phyloP scores from a whole-genome alignment of 1,140 invertebrate species.

The Leptinotarsa lineolata region DNA sequence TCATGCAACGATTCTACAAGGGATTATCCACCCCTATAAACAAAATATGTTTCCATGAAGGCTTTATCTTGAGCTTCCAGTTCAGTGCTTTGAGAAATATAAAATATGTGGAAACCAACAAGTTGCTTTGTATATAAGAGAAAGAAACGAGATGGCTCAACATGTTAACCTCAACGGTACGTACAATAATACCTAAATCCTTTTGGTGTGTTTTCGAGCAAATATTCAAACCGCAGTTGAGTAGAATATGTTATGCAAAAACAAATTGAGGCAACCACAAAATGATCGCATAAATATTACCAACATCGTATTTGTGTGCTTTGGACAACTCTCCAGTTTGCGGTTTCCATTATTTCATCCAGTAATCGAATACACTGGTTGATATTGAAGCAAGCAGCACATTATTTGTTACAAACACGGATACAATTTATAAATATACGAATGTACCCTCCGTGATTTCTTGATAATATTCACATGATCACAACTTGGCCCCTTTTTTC shows the following conservation, averaged over 20 bases:
- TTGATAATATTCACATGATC: too few relatives aligned
- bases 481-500: too few relatives aligned
- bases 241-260: neutral
- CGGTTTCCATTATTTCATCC: too few relatives aligned
- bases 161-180: neutral
- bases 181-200: conserved; percentile 2
- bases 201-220: neutral
- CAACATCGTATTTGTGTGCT: neutral
- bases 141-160: neutral
- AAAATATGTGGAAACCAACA: neutral
- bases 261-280: neutral
- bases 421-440: too few relatives aligned
- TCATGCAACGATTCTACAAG: too few relatives aligned
- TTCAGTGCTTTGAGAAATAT: neutral
- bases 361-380: too few relatives aligned
- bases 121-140: neutral
- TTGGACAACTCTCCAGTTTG: neutral
- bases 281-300: conserved; percentile 1
- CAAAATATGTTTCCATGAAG: too few relatives aligned
- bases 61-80: neutral
- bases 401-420: too few relatives aligned
- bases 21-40: too few relatives aligned
- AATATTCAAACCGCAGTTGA: neutral
- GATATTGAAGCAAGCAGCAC: too few relatives aligned
- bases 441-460: too few relatives aligned